phyloP scores from a whole-genome alignment of 1,140 invertebrate genomes.

The Zaprionus lachaisei region DNA sequence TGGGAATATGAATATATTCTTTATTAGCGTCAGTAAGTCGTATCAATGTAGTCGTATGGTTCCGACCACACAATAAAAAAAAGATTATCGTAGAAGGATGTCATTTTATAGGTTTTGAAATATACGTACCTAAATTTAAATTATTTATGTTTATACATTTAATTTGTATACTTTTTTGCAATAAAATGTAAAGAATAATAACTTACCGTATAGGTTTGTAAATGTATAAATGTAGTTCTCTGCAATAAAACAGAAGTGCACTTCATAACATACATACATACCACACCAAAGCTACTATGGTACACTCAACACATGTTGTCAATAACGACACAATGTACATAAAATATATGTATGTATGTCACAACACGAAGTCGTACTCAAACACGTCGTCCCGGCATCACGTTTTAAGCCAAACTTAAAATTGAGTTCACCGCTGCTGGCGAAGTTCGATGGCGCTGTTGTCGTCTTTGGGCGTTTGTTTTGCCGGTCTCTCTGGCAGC shows the following conservation, averaged over 20 bases:
- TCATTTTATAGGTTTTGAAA: no score
- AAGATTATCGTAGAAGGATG: no score
- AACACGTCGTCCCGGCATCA: constrained; percentile 37
- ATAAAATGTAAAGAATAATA: not conserved
- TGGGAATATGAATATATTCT: no score
- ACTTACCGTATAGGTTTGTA: not conserved
- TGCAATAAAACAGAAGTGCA: constrained; percentile 30
- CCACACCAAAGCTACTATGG: constrained; percentile 33
- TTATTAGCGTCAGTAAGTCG: no score
- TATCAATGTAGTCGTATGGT: no score
- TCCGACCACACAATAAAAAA: no score
- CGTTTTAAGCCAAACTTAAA: constrained; percentile 37
- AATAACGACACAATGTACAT: not conserved
- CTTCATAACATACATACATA: constrained; percentile 27
- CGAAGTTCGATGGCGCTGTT: constrained; percentile 29
- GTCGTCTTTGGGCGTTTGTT: constrained; percentile 49
- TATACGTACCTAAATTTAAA: no score
- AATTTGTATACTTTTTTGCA: not conserved
- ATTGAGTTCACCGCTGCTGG: constrained; percentile 17
- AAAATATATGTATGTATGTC: not conserved
- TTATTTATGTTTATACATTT: no score
- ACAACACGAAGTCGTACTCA: constrained; percentile 55
- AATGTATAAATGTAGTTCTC: not conserved
- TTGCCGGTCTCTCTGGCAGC: constrained; percentile 53
- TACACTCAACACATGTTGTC: constrained; percentile 31